These are phyloP conservation scores for Entomyzon cyanotis DNA, from an alignment of 2,113 vertebrate species.

Conservation along the genomic window DNA sequence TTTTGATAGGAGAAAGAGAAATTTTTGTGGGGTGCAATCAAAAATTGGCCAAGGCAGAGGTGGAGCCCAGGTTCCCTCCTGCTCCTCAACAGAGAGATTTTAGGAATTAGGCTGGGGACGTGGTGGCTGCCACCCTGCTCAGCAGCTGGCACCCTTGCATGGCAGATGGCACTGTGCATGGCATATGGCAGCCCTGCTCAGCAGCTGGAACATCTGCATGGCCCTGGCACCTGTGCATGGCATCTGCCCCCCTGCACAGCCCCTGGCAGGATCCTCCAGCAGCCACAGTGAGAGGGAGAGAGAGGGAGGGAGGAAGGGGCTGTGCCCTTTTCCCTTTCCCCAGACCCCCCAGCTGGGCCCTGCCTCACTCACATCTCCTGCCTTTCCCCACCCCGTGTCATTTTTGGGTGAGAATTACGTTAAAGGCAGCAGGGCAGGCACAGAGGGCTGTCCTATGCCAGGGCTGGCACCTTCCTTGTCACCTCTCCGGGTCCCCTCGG, in stretches of 20 bases:
- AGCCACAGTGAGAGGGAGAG: rapidly evolving
- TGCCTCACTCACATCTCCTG: neutral
- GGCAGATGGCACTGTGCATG: neutral
- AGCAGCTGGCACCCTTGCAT: neutral
- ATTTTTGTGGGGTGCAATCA: neutral
- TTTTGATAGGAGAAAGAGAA: neutral
- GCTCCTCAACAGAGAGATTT: neutral
- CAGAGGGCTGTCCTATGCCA: rapidly evolving
- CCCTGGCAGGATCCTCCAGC: neutral
- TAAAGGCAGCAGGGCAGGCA: neutral
- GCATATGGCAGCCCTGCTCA: neutral
- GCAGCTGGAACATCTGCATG: neutral
- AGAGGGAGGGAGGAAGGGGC: neutral
- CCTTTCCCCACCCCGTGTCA: rapidly evolving
- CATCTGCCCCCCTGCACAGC: neutral
- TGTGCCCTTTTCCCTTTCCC: neutral
- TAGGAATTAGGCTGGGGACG: neutral
- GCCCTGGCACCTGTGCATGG: neutral
- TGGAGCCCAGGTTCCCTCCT: neutral
- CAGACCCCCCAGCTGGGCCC: rapidly evolving
- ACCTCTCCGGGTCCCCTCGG: rapidly evolving
- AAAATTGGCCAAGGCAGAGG: neutral
- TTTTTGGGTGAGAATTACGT: rapidly evolving
- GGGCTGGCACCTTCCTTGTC: neutral
- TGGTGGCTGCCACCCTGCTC: neutral